Base-by-base conservation (phyloP, 2,888 invertebrate genomes). In the Dynastes hyllus region DNA sequence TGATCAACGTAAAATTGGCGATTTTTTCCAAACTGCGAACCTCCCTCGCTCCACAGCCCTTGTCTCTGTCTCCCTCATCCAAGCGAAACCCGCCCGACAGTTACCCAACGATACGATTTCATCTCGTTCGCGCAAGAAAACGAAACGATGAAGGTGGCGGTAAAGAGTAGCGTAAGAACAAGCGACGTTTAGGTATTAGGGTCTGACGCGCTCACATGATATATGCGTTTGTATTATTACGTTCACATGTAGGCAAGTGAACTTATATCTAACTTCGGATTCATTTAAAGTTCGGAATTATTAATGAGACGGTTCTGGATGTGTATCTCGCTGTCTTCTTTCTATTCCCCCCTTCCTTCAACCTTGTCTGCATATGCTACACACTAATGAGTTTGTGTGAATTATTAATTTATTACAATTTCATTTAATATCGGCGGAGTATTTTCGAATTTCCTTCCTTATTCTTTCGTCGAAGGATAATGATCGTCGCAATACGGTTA, bases 241-340 rank as follows among this genome's bases (percentile, higher is more conserved):
- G 84, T 84, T 86, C 87, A 87, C 86, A 87, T 87, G 86, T 86
- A 86, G 84, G 61, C 61, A 75, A 75, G 61, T 80, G 79, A 86
- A 87, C 85, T 87, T 87, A 86, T 86, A 87, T 85, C 86, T 83
- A 86, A 86, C 85, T 87, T 87, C 83, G 85, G 85, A 87, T 87
- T 87, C 87, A 86, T 87, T 87, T 87, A 87, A 87, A 87, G 84
- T 86, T 86, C 85, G 84, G 87, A 87, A 87, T 88, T 87, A 88
- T 88, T 88, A 88, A 88, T 87, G 88, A 88, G 87, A 84, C 86
- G 86, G 86, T 84, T 76, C 85, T 84, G 86, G 85, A 86, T 87
- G 85, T 86, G 73, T 75, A 86, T 86, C 85, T 85, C 84, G 81
- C 83, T 75, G 61, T 75, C 73, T 77, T 55, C 22, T 22, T 55